Base-by-base conservation (phyloP, 2,888 invertebrate genomes). In the Petrophora chlorosata region DNA sequence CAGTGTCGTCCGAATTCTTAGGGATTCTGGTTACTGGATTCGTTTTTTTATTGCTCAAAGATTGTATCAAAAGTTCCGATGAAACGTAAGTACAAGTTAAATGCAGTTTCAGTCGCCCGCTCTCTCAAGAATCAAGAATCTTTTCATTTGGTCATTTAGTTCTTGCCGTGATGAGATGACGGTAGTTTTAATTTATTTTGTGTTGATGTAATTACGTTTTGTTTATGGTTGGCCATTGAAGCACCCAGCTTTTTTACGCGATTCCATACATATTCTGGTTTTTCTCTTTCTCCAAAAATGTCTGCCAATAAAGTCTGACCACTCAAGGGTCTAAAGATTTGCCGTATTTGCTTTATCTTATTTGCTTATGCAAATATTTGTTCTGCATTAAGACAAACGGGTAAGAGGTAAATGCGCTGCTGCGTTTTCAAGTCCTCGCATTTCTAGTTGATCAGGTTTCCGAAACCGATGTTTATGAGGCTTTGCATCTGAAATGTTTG, bases 331-430 rank as follows among this genome's bases (percentile, higher is more conserved):
- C 26, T 16, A 30, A 36, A 29, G 30, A 28, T 40, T 36, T 34
- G 23, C 15, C 12, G 30, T 39, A 35, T 43, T 40, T 19, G 23
- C 33, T 35, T 41, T 43, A 32, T 44, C 26, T 41, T 45, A 40
- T 47, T 42, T 41, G 50, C 44, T 10, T 23, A 9, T 1, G 42
- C 34, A 46, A 56, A 51, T 48, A 48, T 55, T 61, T 45, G 44
- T 56, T 42, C 40, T 35, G 33, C 29, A 19, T 44, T 42, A 47
- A 39, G 36, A 53, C 51, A 51, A 49, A 52, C 22, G 26, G 30
- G 15, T 26, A 10, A 32, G 30, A 36, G 52, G 45, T 40, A 43
- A 36, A 48, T 36, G 43, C 26, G 38, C 50, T 44, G 25, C 25
- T 16, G 26, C 30, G 10, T 26, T 10, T 15, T 12, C 28, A 10